phyloP scores from a whole-genome alignment of 2,113 vertebrate genomes.

The Phyllopteryx taeniolatus region DNA sequence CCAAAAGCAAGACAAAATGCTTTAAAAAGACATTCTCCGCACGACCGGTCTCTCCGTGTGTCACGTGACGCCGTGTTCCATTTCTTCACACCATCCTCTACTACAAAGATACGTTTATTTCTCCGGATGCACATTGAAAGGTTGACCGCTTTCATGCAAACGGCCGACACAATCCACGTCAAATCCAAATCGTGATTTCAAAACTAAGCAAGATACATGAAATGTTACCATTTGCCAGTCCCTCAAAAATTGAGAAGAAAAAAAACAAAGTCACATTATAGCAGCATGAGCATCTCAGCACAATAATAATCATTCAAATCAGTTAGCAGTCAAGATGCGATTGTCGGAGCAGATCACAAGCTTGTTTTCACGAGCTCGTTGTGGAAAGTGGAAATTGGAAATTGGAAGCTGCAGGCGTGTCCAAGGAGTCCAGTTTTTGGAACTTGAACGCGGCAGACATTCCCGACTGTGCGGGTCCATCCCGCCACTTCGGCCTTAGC shows the following conservation, averaged over 20 bases:
- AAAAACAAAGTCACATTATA: constrained; percentile 22
- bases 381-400: neutral
- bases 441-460: neutral
- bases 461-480: constrained; percentile 4
- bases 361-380: neutral
- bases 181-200: constrained; percentile 28
- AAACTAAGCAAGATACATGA: constrained; percentile 3
- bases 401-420: neutral
- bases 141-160: constrained; percentile 61
- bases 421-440: no score
- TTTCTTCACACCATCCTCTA: neutral
- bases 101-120: constrained; percentile 58
- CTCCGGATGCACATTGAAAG: constrained; percentile 52
- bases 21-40: neutral
- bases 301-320: neutral
- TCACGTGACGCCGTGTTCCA: neutral
- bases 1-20: neutral
- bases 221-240: constrained; percentile 34
- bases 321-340: constrained; percentile 20
- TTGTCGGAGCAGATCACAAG: constrained; percentile 38
- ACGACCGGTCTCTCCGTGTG: neutral
- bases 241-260: neutral
- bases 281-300: constrained; percentile 28
- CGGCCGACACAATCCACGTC: constrained; percentile 16
- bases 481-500: neutral